A percentile compares a stretch with the other conserved stretches of the same genome.
These are phyloP conservation scores for Dryas iulia DNA, from an alignment of 1,140 invertebrate genomes.

Conservation along the genomic window DNA sequence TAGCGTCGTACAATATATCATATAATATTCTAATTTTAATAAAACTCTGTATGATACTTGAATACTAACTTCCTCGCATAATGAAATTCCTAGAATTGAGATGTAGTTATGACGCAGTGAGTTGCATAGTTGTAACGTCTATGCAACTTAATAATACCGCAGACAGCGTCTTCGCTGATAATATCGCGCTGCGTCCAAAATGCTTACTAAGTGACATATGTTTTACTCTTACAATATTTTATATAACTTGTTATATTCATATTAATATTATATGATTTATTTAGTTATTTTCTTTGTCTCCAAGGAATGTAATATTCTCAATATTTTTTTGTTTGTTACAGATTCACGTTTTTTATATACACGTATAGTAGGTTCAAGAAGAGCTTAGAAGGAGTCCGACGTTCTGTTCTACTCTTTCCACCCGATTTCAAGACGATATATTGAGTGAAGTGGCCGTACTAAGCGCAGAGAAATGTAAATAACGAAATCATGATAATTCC, in stretches of 20 bases:
- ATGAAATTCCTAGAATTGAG: background rate
- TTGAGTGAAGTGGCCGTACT: too few relatives aligned
- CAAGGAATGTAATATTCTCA: background rate
- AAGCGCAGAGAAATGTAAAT: too few relatives aligned
- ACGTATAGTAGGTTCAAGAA: too few relatives aligned
- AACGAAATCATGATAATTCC: too few relatives aligned
- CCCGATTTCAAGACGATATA: too few relatives aligned
- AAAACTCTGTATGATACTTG: background rate
- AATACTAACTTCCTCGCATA: background rate
- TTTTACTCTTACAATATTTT: constrained; percentile 13
- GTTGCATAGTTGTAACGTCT: constrained; percentile 47
- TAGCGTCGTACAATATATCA: background rate
- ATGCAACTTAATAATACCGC: constrained; percentile 56
- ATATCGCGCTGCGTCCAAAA: constrained; percentile 50
- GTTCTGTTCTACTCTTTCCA: too few relatives aligned
- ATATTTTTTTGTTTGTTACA: background rate
- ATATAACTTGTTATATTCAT: background rate
- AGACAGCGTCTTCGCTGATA: constrained; percentile 48
- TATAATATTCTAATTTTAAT: background rate
- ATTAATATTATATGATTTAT: background rate
- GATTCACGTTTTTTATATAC: too few relatives aligned
- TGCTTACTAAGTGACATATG: constrained; percentile 35
- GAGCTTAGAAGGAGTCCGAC: too few relatives aligned
- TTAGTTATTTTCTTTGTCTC: background rate
- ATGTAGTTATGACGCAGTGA: constrained; percentile 27